Evolutionary conservation across 1,140 invertebrate genomes (phyloP).

Genomic region (Cryptotermes secundus): DNA sequence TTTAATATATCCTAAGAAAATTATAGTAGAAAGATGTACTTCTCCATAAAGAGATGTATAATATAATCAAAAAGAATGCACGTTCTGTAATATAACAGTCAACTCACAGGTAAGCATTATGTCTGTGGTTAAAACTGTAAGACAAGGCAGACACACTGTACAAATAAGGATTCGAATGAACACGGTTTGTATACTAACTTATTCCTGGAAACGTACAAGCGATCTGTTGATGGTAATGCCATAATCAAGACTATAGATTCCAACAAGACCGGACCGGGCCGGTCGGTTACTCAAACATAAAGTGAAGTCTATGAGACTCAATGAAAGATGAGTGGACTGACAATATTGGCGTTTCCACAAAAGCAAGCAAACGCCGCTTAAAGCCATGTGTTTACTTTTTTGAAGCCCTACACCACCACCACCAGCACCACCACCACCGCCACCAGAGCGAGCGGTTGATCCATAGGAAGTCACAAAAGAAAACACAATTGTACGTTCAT

Average conservation of each 20-base stretch:
- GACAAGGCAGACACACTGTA: not conserved
- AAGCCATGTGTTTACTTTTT: not conserved
- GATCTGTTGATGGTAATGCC: not conserved
- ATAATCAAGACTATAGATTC: not conserved
- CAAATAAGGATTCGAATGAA: not conserved
- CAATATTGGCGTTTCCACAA: conserved; percentile 27
- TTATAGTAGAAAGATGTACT: no score
- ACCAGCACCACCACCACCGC: not conserved
- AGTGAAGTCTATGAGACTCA: not conserved
- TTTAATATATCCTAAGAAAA: no score
- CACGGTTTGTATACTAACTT: not conserved
- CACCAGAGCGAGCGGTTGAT: no score
- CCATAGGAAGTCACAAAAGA: not conserved
- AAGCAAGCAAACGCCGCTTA: not conserved
- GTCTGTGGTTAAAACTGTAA: not conserved
- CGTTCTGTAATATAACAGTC: no score
- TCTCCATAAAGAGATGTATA: no score
- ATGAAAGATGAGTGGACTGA: conserved; percentile 25
- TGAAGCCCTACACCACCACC: not conserved
- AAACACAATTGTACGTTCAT: conserved; percentile 2
- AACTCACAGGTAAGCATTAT: no score
- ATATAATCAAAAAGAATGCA: no score
- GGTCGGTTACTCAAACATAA: conserved; percentile 10
- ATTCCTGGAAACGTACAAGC: not conserved
- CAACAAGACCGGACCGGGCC: no score